Evolutionary conservation across 2,888 invertebrate species (phyloP).

Genomic region (Protonemura montana): DNA sequence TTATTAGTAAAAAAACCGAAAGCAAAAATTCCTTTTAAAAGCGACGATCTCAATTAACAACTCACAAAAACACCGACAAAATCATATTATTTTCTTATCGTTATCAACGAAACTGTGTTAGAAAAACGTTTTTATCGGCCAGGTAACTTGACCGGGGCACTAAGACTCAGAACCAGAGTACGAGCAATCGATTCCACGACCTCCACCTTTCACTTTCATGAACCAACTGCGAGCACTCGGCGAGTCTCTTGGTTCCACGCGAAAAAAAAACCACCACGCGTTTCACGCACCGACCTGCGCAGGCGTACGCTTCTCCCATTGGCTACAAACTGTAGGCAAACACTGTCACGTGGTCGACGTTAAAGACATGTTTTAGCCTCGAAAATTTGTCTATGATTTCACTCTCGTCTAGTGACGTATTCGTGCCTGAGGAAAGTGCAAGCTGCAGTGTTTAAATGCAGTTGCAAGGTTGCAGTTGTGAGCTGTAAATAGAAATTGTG

Average conservation of each 20-base stretch:
- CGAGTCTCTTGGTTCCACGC: background rate
- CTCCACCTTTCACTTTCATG: constrained; percentile 9
- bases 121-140: too few species aligned
- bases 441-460: constrained; percentile 9
- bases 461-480: background rate
- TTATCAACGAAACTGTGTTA: too few species aligned
- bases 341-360: background rate
- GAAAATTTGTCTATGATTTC: constrained; percentile 13
- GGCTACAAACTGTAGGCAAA: background rate
- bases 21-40: too few species aligned
- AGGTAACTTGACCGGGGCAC: background rate
- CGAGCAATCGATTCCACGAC: background rate
- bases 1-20: too few species aligned
- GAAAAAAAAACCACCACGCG: background rate
- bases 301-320: background rate
- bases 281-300: background rate
- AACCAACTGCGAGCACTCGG: background rate
- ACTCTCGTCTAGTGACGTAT: background rate
- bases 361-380: background rate
- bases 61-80: too few species aligned
- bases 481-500: background rate
- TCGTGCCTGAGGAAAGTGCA: constrained; percentile 7
- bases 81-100: too few species aligned
- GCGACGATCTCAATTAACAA: too few species aligned
- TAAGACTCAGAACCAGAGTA: background rate